These are phyloP conservation scores for Phania funesta DNA, from an alignment of 2,888 invertebrate genomes.

Conservation along the genomic window DNA sequence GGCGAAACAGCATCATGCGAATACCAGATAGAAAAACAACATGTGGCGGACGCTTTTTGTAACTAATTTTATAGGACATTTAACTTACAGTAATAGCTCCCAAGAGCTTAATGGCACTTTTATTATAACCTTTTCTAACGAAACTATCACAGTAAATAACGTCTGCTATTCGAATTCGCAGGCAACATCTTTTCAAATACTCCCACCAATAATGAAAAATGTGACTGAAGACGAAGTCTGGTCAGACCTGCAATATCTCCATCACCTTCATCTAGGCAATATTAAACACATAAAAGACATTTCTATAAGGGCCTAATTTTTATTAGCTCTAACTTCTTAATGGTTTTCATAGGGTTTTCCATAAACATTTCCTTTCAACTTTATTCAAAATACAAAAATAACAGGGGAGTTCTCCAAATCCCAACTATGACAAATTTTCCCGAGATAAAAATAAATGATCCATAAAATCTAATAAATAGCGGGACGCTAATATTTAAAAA, in stretches of 20 bases:
- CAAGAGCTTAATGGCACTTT: constrained; percentile 46
- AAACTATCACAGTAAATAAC: constrained; percentile 20
- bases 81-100: constrained; percentile 27
- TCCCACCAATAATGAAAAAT: constrained; percentile 37
- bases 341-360: constrained; percentile 6
- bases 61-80: constrained; percentile 46
- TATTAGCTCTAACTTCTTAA: not conserved
- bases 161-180: constrained; percentile 61
- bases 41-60: constrained; percentile 54
- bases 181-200: constrained; percentile 48
- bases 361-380: constrained; percentile 1
- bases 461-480: too few relatives aligned
- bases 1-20: constrained; percentile 47
- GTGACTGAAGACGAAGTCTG: constrained; percentile 42
- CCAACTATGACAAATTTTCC: too few relatives aligned
- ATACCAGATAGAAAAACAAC: constrained; percentile 37
- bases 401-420: constrained; percentile 8
- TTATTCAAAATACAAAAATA: not conserved
- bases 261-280: constrained; percentile 4
- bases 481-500: too few relatives aligned
- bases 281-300: constrained; percentile 4
- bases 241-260: constrained; percentile 13
- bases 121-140: constrained; percentile 16
- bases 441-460: too few relatives aligned
- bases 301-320: not conserved